A percentile compares a stretch with the other conserved stretches of the same genome.
Evolutionary conservation across 2,113 vertebrate species (phyloP).

Genomic region (Narcine bancroftii): DNA sequence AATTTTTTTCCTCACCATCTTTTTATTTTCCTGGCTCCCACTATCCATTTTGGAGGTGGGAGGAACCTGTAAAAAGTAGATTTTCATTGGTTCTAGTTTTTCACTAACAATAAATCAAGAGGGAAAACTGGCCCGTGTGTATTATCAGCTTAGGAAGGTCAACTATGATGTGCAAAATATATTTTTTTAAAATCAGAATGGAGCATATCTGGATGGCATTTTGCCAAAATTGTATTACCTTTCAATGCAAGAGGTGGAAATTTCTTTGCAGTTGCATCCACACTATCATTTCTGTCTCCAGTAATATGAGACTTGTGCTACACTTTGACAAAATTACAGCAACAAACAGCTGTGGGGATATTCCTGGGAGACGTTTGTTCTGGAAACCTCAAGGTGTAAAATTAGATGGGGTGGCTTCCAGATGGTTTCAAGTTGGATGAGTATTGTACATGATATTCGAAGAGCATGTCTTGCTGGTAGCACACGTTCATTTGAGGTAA

Average conservation of each 20-base stretch:
- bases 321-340: neutral
- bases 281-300: neutral
- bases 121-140: neutral
- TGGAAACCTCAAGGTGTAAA: neutral
- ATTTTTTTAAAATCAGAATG: neutral
- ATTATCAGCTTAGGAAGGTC: neutral
- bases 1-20: slow-evolving; percentile 8
- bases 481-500: neutral
- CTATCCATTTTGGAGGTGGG: neutral
- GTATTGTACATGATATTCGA: neutral
- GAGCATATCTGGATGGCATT: neutral
- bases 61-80: neutral
- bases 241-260: neutral
- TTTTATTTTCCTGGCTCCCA: slow-evolving; percentile 9
- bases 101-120: neutral
- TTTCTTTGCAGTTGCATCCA: neutral
- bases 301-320: neutral
- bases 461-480: neutral
- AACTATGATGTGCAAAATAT: neutral
- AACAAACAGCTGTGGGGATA: neutral
- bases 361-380: neutral
- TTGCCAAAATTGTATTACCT: neutral
- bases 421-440: neutral
- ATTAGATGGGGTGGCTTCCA: too few species aligned
- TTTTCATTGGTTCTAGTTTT: neutral